Percentiles rank a stretch among this genome's conserved stretches.
These are phyloP conservation scores for Eremophila alpestris DNA, from an alignment of 2,797 vertebrate species.

Conservation along the genomic window DNA sequence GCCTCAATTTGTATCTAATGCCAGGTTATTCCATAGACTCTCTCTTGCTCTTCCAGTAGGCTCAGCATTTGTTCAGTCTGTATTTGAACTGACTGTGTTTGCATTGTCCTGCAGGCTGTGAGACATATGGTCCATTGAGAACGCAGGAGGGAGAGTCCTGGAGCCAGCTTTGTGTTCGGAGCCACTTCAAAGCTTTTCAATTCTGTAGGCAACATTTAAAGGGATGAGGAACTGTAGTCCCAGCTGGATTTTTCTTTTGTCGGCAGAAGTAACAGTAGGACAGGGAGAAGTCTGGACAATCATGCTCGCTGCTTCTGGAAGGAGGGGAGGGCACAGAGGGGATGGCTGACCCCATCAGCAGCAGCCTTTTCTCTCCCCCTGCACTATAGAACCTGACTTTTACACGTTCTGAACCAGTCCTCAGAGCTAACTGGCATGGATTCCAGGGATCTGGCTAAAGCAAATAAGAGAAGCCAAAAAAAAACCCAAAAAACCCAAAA, in stretches of 20 bases:
- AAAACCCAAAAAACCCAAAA: background rate
- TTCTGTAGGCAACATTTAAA: conserved; percentile 23
- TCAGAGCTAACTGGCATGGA: background rate
- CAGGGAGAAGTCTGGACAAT: background rate
- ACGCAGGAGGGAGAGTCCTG: background rate
- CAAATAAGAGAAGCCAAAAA: background rate
- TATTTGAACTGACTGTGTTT: background rate
- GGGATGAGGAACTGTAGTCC: background rate
- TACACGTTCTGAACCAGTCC: background rate
- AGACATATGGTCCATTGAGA: background rate
- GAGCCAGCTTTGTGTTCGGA: conserved; percentile 6
- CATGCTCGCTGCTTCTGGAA: background rate
- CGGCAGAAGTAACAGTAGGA: background rate
- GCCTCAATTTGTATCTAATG: background rate
- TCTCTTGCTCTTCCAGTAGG: background rate
- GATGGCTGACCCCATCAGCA: background rate
- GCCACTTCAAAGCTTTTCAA: background rate
- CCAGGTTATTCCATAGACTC: background rate
- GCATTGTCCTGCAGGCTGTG: conserved; percentile 14
- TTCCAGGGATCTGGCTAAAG: background rate
- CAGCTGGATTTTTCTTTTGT: background rate
- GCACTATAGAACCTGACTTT: background rate
- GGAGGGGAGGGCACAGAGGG: background rate
- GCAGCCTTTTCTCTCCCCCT: background rate
- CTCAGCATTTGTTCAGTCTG: conserved; percentile 2